phyloP scores from a whole-genome alignment of 2,797 vertebrate species.

The Amazona finschi region DNA sequence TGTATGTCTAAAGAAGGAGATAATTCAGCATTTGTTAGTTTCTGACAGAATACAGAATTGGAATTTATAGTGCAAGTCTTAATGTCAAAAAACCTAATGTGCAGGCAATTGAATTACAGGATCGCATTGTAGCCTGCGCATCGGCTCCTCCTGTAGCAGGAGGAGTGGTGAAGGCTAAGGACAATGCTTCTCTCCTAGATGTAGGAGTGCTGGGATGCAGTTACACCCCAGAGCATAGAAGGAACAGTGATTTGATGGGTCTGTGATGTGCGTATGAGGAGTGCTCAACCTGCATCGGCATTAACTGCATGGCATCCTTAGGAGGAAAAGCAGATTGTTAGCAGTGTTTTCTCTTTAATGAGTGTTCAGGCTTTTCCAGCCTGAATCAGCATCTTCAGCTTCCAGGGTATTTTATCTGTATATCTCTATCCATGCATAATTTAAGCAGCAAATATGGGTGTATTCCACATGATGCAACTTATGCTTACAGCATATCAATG shows the following conservation, averaged over 20 bases:
- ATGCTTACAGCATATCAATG: neutral
- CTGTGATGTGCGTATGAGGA: neutral
- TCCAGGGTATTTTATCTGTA: neutral
- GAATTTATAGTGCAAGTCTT: slow-evolving; percentile 69
- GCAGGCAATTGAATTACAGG: slow-evolving; percentile 61
- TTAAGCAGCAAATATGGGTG: neutral
- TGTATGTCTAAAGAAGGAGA: slow-evolving; percentile 69
- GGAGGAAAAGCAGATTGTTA: neutral
- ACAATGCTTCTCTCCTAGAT: slow-evolving; percentile 20
- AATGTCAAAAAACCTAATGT: slow-evolving; percentile 62
- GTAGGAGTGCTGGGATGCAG: neutral
- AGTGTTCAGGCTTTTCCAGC: neutral
- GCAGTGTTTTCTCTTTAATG: neutral
- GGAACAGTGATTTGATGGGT: slow-evolving; percentile 19
- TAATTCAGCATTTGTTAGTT: slow-evolving; percentile 74
- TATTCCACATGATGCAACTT: neutral
- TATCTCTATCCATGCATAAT: neutral
- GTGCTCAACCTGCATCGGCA: neutral
- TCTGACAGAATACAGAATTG: slow-evolving; percentile 69
- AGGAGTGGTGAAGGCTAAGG: slow-evolving; percentile 54
- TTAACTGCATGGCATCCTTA: neutral
- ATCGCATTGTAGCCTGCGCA: neutral
- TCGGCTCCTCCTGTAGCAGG: slow-evolving; percentile 22
- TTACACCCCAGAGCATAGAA: neutral
- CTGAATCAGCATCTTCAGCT: neutral